A percentile compares a stretch with the other conserved stretches of the same genome.
Evolutionary conservation across 2,888 invertebrate species (phyloP).

Genomic region (Philhelius pedissequus): DNA sequence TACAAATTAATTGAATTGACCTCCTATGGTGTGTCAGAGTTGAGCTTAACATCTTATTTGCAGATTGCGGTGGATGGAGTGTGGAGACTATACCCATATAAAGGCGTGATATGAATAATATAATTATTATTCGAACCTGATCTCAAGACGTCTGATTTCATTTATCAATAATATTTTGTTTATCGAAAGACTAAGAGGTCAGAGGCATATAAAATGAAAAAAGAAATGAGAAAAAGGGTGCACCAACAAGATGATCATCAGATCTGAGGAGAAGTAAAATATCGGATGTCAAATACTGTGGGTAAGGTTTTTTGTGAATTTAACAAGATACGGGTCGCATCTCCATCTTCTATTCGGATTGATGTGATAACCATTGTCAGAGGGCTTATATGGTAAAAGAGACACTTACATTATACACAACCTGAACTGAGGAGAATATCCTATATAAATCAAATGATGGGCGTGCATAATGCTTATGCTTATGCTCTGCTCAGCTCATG

Average conservation of each 20-base stretch:
- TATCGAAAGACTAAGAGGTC: neutral
- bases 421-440: neutral
- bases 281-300: conserved; percentile 9
- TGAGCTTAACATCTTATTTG: conserved; percentile 35
- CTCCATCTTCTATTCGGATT: neutral
- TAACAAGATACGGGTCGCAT: neutral
- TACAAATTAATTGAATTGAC: conserved; percentile 49
- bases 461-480: conserved; percentile 9
- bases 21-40: neutral
- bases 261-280: neutral
- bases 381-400: neutral
- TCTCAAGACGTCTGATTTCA: conserved; percentile 45
- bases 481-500: too few relatives aligned
- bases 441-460: conserved; percentile 55
- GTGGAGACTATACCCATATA: neutral
- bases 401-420: conserved; percentile 2
- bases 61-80: conserved; percentile 4
- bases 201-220: neutral
- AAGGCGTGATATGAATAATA: conserved; percentile 10
- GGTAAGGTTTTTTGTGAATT: neutral
- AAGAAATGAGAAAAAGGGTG: neutral
- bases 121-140: neutral
- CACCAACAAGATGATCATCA: neutral
- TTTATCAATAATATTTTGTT: conserved; percentile 46
- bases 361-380: neutral